A percentile compares a stretch with the other conserved stretches of the same genome.
These are phyloP conservation scores for Andrena haemorrhoa DNA, from an alignment of 2,888 invertebrate genomes.

Conservation along the genomic window DNA sequence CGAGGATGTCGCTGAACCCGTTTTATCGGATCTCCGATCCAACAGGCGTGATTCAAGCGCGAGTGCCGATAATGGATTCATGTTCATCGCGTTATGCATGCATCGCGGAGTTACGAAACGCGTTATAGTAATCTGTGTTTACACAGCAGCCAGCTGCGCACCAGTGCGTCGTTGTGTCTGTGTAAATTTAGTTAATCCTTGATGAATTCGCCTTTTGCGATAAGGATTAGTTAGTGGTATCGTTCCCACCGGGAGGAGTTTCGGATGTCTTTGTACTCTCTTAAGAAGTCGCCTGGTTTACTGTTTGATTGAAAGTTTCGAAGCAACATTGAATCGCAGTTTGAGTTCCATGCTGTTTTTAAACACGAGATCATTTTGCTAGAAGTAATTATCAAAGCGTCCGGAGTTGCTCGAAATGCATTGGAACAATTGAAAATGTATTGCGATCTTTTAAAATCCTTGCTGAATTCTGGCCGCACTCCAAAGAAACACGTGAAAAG, in stretches of 20 bases:
- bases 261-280: too few species aligned
- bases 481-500: neutral
- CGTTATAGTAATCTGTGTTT: constrained; percentile 42
- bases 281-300: neutral
- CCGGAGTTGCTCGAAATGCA: too few species aligned
- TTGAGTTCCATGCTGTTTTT: neutral
- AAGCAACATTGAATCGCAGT: neutral
- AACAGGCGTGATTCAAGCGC: neutral
- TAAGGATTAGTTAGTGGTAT: too few species aligned
- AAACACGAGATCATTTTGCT: too few species aligned
- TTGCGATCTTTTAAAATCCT: too few species aligned
- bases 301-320: neutral
- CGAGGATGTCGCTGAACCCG: neutral
- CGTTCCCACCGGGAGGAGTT: too few species aligned
- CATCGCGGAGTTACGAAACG: constrained; percentile 3
- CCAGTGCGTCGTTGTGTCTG: constrained; percentile 20
- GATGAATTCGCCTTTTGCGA: neutral
- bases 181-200: constrained; percentile 4
- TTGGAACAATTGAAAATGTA: too few species aligned
- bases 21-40: neutral
- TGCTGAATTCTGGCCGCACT: neutral
- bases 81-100: neutral
- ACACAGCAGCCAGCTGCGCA: constrained; percentile 6
- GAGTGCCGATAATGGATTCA: constrained; percentile 4
- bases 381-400: too few species aligned